Evolutionary conservation across 1,140 invertebrate genomes (phyloP).

Genomic region (Phymastichus coffea): DNA sequence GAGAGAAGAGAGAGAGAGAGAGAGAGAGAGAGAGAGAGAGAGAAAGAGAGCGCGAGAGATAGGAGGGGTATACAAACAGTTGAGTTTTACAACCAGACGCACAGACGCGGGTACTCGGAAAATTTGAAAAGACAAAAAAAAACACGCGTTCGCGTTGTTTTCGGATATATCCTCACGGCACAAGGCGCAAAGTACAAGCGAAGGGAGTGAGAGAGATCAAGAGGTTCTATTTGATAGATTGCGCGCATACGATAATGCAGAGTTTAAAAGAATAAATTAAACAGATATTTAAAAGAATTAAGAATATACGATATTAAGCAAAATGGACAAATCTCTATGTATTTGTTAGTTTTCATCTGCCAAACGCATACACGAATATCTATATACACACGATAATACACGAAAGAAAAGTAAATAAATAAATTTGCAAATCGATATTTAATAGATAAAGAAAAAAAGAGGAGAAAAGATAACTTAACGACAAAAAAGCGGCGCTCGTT

Average conservation of each 20-base stretch:
- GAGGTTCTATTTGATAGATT: constrained; percentile 24
- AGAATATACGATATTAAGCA: neutral
- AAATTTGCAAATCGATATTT: neutral
- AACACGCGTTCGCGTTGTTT: too few relatives aligned
- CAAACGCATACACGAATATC: constrained; percentile 18
- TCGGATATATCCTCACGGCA: too few relatives aligned
- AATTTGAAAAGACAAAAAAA: too few relatives aligned
- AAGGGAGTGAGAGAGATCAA: too few relatives aligned
- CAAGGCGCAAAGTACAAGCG: too few relatives aligned
- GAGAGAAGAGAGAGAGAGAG: constrained; percentile 6
- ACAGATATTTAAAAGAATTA: constrained; percentile 9
- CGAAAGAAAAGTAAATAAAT: too few relatives aligned
- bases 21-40: constrained; percentile 1
- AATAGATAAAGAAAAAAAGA: neutral
- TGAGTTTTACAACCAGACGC: too few relatives aligned
- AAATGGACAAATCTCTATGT: constrained; percentile 17
- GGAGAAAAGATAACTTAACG: neutral
- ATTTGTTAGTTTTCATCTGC: constrained; percentile 27
- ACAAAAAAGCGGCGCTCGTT: constrained; percentile 5
- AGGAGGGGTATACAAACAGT: too few relatives aligned
- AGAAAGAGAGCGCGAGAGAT: too few relatives aligned
- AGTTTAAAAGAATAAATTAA: neutral
- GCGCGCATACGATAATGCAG: neutral
- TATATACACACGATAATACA: neutral
- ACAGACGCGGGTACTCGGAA: too few relatives aligned